Percentiles rank a stretch among this genome's conserved stretches.
Conservation (phyloP, 2,113 vertebrate genomes). For the Canis aureus region DNA sequence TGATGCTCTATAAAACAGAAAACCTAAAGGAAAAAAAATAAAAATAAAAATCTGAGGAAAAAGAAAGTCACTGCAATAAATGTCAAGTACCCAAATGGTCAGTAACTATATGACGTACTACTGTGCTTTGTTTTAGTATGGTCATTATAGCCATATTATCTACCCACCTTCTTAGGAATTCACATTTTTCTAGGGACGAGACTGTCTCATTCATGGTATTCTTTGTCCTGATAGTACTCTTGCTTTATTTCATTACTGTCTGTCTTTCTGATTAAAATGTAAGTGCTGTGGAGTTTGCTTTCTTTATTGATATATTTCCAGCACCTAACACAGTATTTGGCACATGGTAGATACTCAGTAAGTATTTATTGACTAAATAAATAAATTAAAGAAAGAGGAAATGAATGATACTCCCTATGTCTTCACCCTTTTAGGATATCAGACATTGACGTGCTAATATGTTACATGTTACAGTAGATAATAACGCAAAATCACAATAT, state of each 20-base stretch:
- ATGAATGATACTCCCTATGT: neutral
- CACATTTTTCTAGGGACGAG: neutral
- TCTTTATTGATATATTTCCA: neutral
- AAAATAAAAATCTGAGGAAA: neutral
- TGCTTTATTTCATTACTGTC: neutral
- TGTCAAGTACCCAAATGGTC: neutral
- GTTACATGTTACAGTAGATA: neutral
- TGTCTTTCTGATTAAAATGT: neutral
- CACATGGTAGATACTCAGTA: neutral
- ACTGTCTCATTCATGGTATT: neutral
- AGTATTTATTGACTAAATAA: neutral
- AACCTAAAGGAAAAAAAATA: neutral
- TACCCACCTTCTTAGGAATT: neutral
- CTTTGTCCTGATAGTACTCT: neutral
- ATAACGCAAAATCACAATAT: constrained; percentile 6
- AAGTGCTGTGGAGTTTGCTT: neutral
- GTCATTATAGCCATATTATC: neutral
- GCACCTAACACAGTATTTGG: neutral
- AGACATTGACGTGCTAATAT: neutral
- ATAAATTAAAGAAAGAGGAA: neutral
- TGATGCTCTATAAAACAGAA: neutral
- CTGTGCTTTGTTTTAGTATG: neutral
- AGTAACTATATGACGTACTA: too few species aligned
- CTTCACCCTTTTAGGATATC: neutral
- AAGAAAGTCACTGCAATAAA: neutral